phyloP scores from a whole-genome alignment of 2,113 vertebrate genomes.

The Tautogolabrus adspersus region DNA sequence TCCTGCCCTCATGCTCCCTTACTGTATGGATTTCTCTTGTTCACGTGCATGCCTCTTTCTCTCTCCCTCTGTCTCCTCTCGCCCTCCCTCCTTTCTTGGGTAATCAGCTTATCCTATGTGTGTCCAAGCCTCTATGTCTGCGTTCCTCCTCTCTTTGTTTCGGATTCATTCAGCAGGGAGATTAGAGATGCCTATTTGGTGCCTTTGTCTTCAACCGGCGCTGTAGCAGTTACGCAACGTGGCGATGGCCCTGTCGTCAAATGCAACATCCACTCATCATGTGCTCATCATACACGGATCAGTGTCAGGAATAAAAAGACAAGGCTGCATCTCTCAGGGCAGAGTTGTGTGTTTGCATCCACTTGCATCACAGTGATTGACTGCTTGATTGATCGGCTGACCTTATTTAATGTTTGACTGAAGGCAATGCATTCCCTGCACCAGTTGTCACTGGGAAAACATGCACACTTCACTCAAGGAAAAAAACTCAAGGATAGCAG shows the following conservation, averaged over 20 bases:
- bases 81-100: slow-evolving; percentile 60
- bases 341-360: background rate
- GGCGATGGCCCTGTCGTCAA: slow-evolving; percentile 46
- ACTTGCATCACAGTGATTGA: background rate
- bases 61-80: slow-evolving; percentile 50
- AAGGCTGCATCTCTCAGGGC: background rate
- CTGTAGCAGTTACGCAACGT: slow-evolving; percentile 58
- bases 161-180: slow-evolving; percentile 83
- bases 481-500: slow-evolving; percentile 18
- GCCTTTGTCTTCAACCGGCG: slow-evolving; percentile 76
- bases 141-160: slow-evolving; percentile 82
- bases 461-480: background rate
- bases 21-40: slow-evolving; percentile 68
- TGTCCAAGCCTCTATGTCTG: slow-evolving; percentile 80
- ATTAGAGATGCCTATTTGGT: slow-evolving; percentile 85
- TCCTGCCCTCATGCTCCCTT: slow-evolving; percentile 39
- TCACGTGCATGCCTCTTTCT: slow-evolving; percentile 54
- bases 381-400: slow-evolving; percentile 28
- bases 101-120: slow-evolving; percentile 85
- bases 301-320: slow-evolving; percentile 23
- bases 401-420: slow-evolving; percentile 34
- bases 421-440: background rate
- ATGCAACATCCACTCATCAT: slow-evolving; percentile 43
- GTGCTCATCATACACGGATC: slow-evolving; percentile 42
- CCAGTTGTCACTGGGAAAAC: background rate